Percentiles rank a stretch among this genome's conserved stretches.
Conservation (phyloP, 2,113 vertebrate species). For the western clawed frog (Xenopus tropicalis) region UCB_Xtro_10.0 CM004449.2:45003001-45003500, state of each 20-base stretch:
- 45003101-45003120: too few species aligned
- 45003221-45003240: too few species aligned
- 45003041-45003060: too few species aligned
- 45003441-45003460: constrained; percentile 30
- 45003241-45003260: neutral
- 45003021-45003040: too few species aligned
- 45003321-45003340: constrained; percentile 33
- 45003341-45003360: constrained; percentile 31
- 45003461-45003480: constrained; percentile 44
- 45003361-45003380: constrained; percentile 33
- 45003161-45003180: too few species aligned
- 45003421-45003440: constrained; percentile 35
- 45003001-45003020: too few species aligned
- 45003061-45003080: too few species aligned
- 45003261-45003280: constrained; percentile 33
- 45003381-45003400: constrained; percentile 12
- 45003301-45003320: constrained; percentile 40
- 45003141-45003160: too few species aligned
- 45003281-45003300: constrained; percentile 30
- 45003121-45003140: too few species aligned
- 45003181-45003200: too few species aligned
- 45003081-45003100: too few species aligned
- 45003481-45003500: constrained; percentile 36
- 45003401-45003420: constrained; percentile 14
- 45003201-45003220: too few species aligned